A percentile compares a stretch with the other conserved stretches of the same genome.
These are phyloP conservation scores for Cheirogaleus medius DNA, from an alignment of 2,113 vertebrate species.

Conservation along the genomic window DNA sequence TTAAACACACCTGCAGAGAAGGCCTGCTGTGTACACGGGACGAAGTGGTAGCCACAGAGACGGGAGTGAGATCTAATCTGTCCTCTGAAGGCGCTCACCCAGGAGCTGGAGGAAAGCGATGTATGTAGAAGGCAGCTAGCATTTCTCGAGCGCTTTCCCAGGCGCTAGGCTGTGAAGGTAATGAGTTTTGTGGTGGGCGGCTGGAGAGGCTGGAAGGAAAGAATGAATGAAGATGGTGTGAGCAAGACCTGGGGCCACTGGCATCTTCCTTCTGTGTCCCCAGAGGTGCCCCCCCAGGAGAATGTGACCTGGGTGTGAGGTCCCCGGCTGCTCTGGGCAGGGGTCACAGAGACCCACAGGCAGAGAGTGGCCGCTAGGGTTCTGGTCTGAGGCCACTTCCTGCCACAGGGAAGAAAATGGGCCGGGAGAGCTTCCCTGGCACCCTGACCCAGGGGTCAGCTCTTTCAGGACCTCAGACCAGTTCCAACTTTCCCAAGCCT, in stretches of 20 bases:
- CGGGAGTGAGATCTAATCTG: not conserved
- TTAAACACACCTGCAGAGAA: not conserved
- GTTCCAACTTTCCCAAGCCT: not conserved
- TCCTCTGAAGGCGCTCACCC: fast-evolving
- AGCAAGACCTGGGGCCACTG: not conserved
- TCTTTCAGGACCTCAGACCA: not conserved
- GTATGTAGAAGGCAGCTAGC: fast-evolving
- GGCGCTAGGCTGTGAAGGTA: not conserved
- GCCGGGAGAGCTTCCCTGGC: too few relatives aligned
- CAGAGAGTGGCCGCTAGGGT: not conserved
- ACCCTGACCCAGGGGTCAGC: not conserved
- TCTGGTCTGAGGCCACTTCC: not conserved
- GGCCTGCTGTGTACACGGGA: fast-evolving
- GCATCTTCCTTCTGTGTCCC: not conserved
- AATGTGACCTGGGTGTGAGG: not conserved
- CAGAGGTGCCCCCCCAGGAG: not conserved
- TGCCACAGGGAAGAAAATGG: too few relatives aligned
- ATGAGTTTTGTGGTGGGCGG: fast-evolving
- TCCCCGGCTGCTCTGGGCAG: not conserved
- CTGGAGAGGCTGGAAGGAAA: not conserved
- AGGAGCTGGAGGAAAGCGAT: not conserved
- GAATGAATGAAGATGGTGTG: not conserved
- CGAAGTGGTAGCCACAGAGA: not conserved
- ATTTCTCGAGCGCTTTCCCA: fast-evolving
- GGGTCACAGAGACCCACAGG: not conserved